Base-by-base conservation (phyloP, 2,113 vertebrate species). In the Saguinus midas region DNA sequence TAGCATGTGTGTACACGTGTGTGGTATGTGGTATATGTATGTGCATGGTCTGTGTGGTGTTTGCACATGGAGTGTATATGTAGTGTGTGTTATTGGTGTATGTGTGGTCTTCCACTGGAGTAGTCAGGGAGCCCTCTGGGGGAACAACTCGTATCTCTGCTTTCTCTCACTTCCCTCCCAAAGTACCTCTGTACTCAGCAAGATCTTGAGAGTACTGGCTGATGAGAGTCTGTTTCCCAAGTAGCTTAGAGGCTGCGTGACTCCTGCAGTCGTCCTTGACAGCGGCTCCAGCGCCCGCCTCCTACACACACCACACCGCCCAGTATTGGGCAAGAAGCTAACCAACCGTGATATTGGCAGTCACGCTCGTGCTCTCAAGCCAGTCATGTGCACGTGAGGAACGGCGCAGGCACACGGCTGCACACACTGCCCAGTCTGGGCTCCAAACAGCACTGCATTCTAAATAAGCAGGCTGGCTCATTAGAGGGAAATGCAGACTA, bases 331-430 rank as follows among this genome's bases (percentile, higher is more conserved):
- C 79, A 2, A 45, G 52, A 23, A 87, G 35, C 92, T 92, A 92
- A 92, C 80, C 97, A 94, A 45, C 66, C 84, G 1, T 95, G 96
- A 90, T 48, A 76, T 32, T 70, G 84, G 90, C 92, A 58, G 92
- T 82, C 90, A n/a, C 0, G 68, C 78, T 61, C 0, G 0, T 16
- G 66, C 20, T 75, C 90, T 48, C 66, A 14, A n/a, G 32, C 90
- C 52, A 43, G 73, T 86, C 52, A 0, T 50, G 61, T 45, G 87
- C 87, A 32, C 9, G 11, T 16, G 90, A 75, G 64, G 48, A 57
- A 90, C 2, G 7, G 72, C 8, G 4, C 23, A 0, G 61, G 76
- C 4, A 2, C 45, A 23, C 64, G 21, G 17, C 52, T 4, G 32
- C 75, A 43, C 85, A 0, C 20, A 0, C 18, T 13, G 16, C 57